phyloP scores from a whole-genome alignment of 1,140 invertebrate genomes.

The Panulirus ornatus region DNA sequence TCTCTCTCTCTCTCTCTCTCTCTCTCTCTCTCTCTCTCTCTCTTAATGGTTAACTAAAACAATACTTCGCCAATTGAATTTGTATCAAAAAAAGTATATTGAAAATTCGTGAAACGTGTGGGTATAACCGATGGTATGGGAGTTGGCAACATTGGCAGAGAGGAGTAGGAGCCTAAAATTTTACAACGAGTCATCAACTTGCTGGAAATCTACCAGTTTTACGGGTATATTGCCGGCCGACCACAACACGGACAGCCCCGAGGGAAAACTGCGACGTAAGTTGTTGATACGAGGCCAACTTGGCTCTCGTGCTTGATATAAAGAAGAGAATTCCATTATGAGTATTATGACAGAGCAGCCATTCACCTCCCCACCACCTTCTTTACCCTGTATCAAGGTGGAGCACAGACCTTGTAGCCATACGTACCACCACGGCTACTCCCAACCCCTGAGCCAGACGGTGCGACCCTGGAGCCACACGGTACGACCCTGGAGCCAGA shows the following conservation, averaged over 20 bases:
- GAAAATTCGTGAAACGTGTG: slow-evolving; percentile 9
- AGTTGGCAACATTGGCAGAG: not conserved
- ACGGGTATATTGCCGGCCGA: not conserved
- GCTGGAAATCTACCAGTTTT: not conserved
- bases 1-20: slow-evolving; percentile 17
- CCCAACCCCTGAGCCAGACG: too few relatives aligned
- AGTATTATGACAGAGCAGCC: not conserved
- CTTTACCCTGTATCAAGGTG: too few relatives aligned
- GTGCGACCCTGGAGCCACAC: too few relatives aligned
- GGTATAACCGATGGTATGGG: not conserved
- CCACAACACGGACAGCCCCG: not conserved
- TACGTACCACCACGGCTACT: too few relatives aligned
- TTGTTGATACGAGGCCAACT: not conserved
- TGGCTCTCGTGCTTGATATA: not conserved
- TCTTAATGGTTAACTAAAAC: slow-evolving; percentile 24
- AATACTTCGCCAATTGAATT: slow-evolving; percentile 33
- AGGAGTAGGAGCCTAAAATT: not conserved
- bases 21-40: not conserved
- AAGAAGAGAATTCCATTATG: not conserved
- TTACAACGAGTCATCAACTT: slow-evolving; percentile 17
- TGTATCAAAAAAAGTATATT: slow-evolving; percentile 5
- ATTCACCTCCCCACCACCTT: too few relatives aligned
- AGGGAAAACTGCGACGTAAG: not conserved
- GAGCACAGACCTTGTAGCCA: too few relatives aligned
- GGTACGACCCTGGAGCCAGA: too few relatives aligned